Conservation (phyloP, 2,113 vertebrate species). For the Anguilla rostrata region DNA sequence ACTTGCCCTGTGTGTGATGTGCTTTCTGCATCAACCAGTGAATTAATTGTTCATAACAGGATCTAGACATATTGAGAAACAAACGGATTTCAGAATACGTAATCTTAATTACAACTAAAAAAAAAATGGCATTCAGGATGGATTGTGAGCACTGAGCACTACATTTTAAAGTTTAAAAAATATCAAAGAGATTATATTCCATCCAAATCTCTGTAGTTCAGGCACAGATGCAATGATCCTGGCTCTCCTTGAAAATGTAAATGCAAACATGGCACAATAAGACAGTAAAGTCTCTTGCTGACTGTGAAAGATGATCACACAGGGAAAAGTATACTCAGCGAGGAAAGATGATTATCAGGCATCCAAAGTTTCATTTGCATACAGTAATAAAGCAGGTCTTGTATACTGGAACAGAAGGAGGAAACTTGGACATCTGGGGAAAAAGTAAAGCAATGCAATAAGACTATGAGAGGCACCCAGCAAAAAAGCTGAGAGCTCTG, state of each 20-base stretch:
- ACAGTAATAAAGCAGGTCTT: conserved; percentile 2
- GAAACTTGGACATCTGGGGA: background rate
- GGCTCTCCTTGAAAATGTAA: background rate
- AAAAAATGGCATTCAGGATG: conserved; percentile 23
- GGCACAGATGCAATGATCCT: background rate
- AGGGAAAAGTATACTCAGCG: background rate
- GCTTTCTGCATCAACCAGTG: conserved; percentile 24
- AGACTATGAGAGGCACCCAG: background rate
- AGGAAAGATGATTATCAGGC: background rate
- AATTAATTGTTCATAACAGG: conserved; percentile 35
- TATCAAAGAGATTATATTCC: background rate
- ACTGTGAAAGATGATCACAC: background rate
- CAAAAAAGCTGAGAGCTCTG: background rate
- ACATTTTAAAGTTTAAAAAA: background rate
- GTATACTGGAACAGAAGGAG: background rate
- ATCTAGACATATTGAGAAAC: conserved; percentile 37
- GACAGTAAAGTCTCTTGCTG: background rate
- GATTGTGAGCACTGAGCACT: conserved; percentile 7
- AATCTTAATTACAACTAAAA: conserved; percentile 39
- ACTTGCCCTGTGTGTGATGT: conserved; percentile 5
- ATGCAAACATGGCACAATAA: background rate
- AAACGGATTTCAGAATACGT: conserved; percentile 42
- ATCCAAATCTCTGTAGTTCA: background rate
- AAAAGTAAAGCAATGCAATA: conserved; percentile 7
- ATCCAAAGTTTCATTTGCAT: background rate